These are phyloP conservation scores for Mobula hypostoma DNA, from an alignment of 2,113 vertebrate genomes.

Conservation along the genomic window DNA sequence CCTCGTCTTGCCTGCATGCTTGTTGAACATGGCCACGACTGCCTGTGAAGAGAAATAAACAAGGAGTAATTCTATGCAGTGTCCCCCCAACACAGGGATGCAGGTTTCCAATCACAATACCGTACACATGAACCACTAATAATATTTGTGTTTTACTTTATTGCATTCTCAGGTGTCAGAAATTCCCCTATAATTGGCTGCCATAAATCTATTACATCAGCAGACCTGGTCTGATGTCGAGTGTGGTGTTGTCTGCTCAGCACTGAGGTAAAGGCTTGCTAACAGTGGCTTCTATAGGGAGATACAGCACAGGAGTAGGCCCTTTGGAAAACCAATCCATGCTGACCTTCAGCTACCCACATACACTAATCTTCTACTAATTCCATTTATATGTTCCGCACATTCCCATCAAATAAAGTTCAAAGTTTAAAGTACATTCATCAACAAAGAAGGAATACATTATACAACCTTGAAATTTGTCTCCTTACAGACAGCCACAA, in stretches of 20 bases:
- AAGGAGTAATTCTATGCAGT: not conserved
- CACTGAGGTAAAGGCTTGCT: not conserved
- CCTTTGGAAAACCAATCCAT: too few relatives aligned
- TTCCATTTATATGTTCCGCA: too few relatives aligned
- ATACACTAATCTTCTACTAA: too few relatives aligned
- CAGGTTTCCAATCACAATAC: not conserved
- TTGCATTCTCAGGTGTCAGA: not conserved
- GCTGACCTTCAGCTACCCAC: too few relatives aligned
- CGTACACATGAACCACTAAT: not conserved
- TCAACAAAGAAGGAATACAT: too few relatives aligned
- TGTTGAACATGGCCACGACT: constrained; percentile 64
- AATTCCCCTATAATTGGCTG: not conserved
- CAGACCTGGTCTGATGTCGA: not conserved
- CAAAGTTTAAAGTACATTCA: too few relatives aligned
- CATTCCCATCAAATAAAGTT: too few relatives aligned
- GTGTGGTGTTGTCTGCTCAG: not conserved
- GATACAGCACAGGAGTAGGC: too few relatives aligned
- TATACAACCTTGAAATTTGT: too few relatives aligned
- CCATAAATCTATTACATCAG: not conserved
- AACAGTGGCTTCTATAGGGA: too few relatives aligned
- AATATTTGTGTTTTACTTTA: not conserved
- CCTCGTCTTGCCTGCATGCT: constrained; percentile 62
- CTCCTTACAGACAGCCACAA: too few relatives aligned
- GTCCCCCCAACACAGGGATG: not conserved
- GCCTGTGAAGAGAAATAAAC: constrained; percentile 47